Percentiles rank a stretch among this genome's conserved stretches.
Evolutionary conservation across 2,888 invertebrate genomes (phyloP).

Genomic region (Caenorhabditis sp.): DNA sequence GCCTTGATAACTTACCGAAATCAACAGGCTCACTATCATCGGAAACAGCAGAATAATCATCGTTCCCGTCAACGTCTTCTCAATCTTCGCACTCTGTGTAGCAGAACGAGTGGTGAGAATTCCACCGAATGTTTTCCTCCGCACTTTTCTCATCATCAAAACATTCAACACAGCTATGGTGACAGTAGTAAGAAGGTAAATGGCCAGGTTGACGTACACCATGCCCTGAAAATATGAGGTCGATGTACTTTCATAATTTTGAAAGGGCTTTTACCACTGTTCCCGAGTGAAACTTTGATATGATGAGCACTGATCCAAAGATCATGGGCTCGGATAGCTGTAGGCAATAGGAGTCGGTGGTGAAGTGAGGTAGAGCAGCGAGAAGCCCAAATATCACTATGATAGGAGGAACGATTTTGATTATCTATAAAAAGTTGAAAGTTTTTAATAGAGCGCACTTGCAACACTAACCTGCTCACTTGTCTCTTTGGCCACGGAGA

Average conservation of each 20-base stretch:
- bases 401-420: slow-evolving; percentile 6
- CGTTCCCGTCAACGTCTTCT: slow-evolving; percentile 1
- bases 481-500: neutral
- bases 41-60: slow-evolving; percentile 18
- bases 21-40: neutral
- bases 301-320: slow-evolving; percentile 24
- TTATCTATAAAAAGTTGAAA: neutral
- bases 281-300: slow-evolving; percentile 5
- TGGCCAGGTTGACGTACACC: neutral
- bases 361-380: neutral
- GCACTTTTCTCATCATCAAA: slow-evolving; percentile 12
- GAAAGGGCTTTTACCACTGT: too few relatives aligned
- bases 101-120: neutral
- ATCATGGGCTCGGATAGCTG: slow-evolving; percentile 23
- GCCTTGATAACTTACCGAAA: neutral
- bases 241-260: neutral
- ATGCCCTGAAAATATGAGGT: neutral
- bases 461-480: slow-evolving; percentile 5
- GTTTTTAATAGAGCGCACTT: neutral
- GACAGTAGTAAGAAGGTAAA: neutral
- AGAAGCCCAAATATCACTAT: neutral
- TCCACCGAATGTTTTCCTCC: neutral
- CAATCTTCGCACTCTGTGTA: neutral
- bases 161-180: neutral
- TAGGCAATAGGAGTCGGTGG: slow-evolving; percentile 5